Evolutionary conservation across 1,140 invertebrate species (phyloP), one percentile per base, ranked within the genome.

Genomic region (Psilanteris sp.): DNA sequence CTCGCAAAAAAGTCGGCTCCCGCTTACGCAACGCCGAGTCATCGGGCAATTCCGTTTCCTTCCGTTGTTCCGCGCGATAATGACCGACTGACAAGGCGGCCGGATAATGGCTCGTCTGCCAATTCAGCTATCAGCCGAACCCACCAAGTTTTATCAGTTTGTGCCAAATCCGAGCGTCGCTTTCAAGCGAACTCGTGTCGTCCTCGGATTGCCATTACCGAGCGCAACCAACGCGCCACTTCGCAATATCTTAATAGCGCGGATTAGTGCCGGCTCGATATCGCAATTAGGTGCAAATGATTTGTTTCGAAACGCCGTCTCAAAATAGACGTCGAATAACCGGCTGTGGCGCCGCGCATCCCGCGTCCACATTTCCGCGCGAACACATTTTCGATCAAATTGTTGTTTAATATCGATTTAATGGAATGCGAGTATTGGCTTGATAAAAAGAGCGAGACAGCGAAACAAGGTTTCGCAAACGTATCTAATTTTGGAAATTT

Each of bases 41-140:
- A 37, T 52, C 37, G 8, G 15, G n/a, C 31, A 15, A 43, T 22
- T 36, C 6, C 7, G 8, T 46, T 59, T 61, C 55, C 55, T 46
- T 48, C 39, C 41, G 55, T 20, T 37, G 29, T 46, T 4, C 4
- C 6, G 10, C 8, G 13, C 11, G 37, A 46, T 61, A 48, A 61
- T 37, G 26, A 11, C 27, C 18, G 13, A 4, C 8, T 41, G 39
- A 41, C 26, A 61, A 59, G 48, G 29, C 37, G 32, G 4, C 6
- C 11, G 26, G 55, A 61, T 61, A 61, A 61, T 20, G 14, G 10
- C 39, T 44, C 18, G 27, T 15, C 52, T 59, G 39, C 26, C 54
- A 24, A n/a, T 8, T 24, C 11, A 6, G n/a, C 2, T 44, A 59
- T 44, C 39, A 34, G 18, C 14, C 20, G 31, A 6, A 37, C 15